Evolutionary conservation across 1,140 invertebrate genomes (phyloP).

Genomic region (Drosophila micromelanica): DNA sequence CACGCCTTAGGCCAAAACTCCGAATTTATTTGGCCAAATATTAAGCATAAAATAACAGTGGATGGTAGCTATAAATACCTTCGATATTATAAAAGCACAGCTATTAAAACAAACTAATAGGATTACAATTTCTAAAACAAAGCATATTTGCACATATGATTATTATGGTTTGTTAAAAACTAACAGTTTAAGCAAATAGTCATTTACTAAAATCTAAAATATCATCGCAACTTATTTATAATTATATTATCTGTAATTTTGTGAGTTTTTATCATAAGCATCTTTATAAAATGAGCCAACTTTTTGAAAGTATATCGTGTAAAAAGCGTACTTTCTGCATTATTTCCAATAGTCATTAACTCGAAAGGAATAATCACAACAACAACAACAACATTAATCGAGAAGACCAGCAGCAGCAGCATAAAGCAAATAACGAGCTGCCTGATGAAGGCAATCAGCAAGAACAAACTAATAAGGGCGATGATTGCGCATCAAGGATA

Average conservation of each 20-base stretch:
- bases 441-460: slow-evolving; percentile 27
- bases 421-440: slow-evolving; percentile 3
- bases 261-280: neutral
- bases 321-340: slow-evolving; percentile 2
- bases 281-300: neutral
- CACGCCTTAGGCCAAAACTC: neutral
- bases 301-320: no score
- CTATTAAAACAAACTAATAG: no score
- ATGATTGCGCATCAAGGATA: slow-evolving; percentile 24
- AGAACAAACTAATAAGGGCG: slow-evolving; percentile 36
- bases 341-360: neutral
- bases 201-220: no score
- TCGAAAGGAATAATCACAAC: neutral
- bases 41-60: neutral
- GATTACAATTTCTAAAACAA: no score
- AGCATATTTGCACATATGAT: no score
- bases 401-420: neutral
- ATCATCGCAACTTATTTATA: no score
- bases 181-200: no score
- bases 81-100: no score
- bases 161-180: no score
- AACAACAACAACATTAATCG: neutral
- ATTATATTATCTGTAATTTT: neutral
- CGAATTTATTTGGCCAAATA: neutral
- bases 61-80: no score